Percentiles rank a stretch among this genome's conserved stretches.
Evolutionary conservation across 2,888 invertebrate genomes (phyloP).

Genomic region (Spisula solida): DNA sequence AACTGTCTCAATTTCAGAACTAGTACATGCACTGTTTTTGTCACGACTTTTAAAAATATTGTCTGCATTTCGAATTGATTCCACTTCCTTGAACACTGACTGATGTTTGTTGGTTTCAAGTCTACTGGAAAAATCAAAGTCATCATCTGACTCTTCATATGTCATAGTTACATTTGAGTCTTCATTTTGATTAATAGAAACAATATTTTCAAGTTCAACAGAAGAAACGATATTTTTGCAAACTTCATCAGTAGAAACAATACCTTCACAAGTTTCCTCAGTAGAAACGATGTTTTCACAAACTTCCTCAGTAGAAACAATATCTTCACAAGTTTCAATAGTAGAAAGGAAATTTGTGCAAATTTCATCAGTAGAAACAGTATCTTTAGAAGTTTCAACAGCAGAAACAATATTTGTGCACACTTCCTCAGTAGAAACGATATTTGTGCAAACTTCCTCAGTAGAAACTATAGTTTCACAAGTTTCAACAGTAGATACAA

Average conservation of each 20-base stretch:
- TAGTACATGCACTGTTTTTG: not conserved
- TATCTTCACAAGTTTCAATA: too few species aligned
- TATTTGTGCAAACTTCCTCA: not conserved
- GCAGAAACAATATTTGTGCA: too few species aligned
- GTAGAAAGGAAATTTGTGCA: too few species aligned
- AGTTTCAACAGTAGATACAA: not conserved
- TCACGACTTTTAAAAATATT: not conserved
- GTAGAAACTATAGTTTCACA: not conserved
- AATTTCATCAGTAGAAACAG: too few species aligned
- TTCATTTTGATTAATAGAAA: conserved; percentile 27
- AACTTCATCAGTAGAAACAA: too few species aligned
- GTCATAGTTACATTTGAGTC: conserved; percentile 43
- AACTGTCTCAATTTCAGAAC: not conserved
- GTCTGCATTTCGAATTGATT: not conserved
- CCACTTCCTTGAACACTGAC: not conserved
- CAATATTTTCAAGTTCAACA: not conserved
- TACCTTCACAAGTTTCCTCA: too few species aligned
- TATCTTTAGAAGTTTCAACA: too few species aligned
- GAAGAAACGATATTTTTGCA: too few species aligned
- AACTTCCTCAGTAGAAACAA: too few species aligned
- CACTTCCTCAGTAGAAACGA: not conserved
- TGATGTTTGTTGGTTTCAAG: not conserved
- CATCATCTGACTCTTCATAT: conserved; percentile 31
- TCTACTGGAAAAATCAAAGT: not conserved
- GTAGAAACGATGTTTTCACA: too few species aligned